Base-by-base conservation (phyloP, 2,113 vertebrate genomes). In the Canis aureus region DNA sequence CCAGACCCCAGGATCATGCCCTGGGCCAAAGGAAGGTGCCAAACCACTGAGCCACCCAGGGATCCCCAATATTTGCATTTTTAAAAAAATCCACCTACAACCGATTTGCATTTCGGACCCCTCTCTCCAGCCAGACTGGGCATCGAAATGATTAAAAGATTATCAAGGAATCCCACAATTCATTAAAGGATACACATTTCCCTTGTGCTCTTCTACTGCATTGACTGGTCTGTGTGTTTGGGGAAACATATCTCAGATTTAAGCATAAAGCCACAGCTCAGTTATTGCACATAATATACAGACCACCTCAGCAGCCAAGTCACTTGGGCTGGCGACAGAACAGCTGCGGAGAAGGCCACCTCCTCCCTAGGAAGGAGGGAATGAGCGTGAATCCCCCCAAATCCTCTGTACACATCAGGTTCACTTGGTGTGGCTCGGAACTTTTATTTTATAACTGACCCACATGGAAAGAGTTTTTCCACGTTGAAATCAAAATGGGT, bases 401-500 rank as follows among this genome's bases (percentile, higher is more conserved):
- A 32, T 22, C 66, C 66, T 53, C 32, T 16, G 38, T 2, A 19
- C 81, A 89, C 74, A 27, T n/a, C 57, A 49, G 80, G 29, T 79
- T 64, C 90, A 7, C 11, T 4, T 35, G 60, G 38, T 15, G 8
- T 38, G 83, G 35, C 23, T 81, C 91, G 88, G 78, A 78, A 91
- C 73, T 89, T 93, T 55, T 55, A 9, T 84, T 98, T 81, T 62
- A 89, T 51, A 95, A 97, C 74, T 62, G 93, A 96, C 82, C 78
- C 93, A 53, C 79, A 53, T 87, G 93, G 91, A 96, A 94, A 97
- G 82, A 80, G 85, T 95, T 97, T 96, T 95, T 89, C 96, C 96
- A 96, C 91, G 49, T 0, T 90, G 97, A 98, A 97, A 97, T 91
- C 95, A 97, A 98, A 98, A 97, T 98, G 97, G 91, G 96, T 49